phyloP scores from a whole-genome alignment of 1,140 invertebrate species.

The Octopus sinensis region DNA sequence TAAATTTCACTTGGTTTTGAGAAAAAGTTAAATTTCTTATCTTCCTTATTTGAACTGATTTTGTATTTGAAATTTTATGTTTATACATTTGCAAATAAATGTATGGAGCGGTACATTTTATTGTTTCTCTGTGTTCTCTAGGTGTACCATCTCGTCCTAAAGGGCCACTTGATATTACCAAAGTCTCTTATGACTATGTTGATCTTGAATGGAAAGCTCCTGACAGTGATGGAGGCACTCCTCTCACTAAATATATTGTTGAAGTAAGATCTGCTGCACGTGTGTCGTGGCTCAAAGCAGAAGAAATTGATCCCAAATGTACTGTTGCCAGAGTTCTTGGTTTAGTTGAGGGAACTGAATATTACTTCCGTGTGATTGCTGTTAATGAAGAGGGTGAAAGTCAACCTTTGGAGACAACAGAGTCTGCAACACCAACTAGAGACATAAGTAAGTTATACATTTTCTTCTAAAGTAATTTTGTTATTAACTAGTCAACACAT shows the following conservation, averaged over 20 bases:
- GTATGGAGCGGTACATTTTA: too few species aligned
- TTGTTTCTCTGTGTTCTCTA: not conserved
- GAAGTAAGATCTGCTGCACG: conserved; percentile 62
- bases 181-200: conserved; percentile 33
- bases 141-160: conserved; percentile 33
- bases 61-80: too few species aligned
- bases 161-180: conserved; percentile 33
- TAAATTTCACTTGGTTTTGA: too few species aligned
- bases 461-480: not conserved
- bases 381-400: conserved; percentile 93
- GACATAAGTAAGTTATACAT: conserved; percentile 70
- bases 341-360: conserved; percentile 37
- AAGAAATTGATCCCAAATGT: conserved; percentile 58
- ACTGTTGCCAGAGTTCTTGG: conserved; percentile 31
- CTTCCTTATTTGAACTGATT: too few species aligned
- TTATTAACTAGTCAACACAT: not conserved
- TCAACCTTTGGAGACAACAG: conserved; percentile 77
- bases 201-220: conserved; percentile 49
- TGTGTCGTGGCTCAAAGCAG: conserved; percentile 83
- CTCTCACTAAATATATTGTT: conserved; percentile 47
- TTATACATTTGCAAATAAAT: too few species aligned
- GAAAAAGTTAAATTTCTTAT: too few species aligned
- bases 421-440: conserved; percentile 88
- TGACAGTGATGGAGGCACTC: conserved; percentile 45
- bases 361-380: conserved; percentile 58